These are phyloP conservation scores for Galeopsomyia nigrocyanea DNA, from an alignment of 2,888 invertebrate species.

Conservation along the genomic window DNA sequence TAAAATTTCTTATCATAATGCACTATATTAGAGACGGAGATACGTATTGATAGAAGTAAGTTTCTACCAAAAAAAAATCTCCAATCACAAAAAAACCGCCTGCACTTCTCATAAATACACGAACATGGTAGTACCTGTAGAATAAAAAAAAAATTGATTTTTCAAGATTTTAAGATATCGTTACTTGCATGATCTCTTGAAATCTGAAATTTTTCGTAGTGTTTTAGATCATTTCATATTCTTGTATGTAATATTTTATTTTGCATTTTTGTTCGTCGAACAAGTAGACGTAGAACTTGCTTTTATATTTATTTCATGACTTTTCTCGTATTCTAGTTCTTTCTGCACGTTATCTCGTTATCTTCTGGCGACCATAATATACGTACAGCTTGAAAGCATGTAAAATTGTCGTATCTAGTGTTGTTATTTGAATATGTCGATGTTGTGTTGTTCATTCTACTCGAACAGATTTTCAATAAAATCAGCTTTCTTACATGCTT, in stretches of 20 bases:
- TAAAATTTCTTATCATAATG: constrained; percentile 31
- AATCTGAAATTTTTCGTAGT: constrained; percentile 41
- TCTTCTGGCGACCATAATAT: constrained; percentile 13
- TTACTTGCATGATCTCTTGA: constrained; percentile 48
- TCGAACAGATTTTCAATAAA: background rate
- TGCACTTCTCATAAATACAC: constrained; percentile 38
- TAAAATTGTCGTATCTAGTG: constrained; percentile 26
- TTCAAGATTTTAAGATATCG: constrained; percentile 49
- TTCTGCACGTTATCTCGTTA: constrained; percentile 37
- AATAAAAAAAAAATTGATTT: constrained; percentile 46
- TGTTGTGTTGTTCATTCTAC: background rate
- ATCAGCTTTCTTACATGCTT: constrained; percentile 24
- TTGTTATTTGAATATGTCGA: background rate
- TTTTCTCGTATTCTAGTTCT: constrained; percentile 30
- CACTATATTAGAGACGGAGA: constrained; percentile 4
- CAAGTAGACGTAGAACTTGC: constrained; percentile 31
- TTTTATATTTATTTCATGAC: constrained; percentile 32
- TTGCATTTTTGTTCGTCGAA: constrained; percentile 42
- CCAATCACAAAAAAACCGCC: constrained; percentile 11
- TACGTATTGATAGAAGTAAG: too few species aligned
- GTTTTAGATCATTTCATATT: constrained; percentile 32
- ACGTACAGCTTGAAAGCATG: constrained; percentile 3
- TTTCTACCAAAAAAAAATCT: constrained; percentile 4
- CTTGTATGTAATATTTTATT: constrained; percentile 13
- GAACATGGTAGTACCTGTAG: constrained; percentile 41